Evolutionary conservation across 2,797 vertebrate genomes (phyloP).

Genomic region (Rhinogobio ventralis): DNA sequence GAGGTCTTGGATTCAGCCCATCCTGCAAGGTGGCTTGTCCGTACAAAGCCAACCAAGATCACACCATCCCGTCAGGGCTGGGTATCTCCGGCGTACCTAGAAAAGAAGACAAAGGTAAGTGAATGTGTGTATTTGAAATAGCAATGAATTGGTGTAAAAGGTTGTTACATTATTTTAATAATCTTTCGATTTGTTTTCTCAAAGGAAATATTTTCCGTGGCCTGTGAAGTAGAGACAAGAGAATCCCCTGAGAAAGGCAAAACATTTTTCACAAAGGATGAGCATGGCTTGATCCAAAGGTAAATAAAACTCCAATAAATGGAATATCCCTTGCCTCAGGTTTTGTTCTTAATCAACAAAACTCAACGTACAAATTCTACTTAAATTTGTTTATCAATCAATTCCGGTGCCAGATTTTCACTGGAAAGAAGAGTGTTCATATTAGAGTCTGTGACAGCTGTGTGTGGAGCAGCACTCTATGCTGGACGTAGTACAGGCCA

Average conservation of each 20-base stretch:
- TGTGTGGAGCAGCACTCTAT: too few species aligned
- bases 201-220: constrained; percentile 72
- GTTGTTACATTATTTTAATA: not conserved
- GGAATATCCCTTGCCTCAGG: not conserved
- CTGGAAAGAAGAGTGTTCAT: too few species aligned
- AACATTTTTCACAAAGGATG: constrained; percentile 87
- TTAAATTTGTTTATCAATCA: too few species aligned
- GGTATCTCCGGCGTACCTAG: constrained; percentile 96
- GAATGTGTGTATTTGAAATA: not conserved
- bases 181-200: not conserved
- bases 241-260: constrained; percentile 76
- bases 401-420: too few species aligned
- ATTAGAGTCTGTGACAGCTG: too few species aligned
- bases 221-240: constrained; percentile 66
- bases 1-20: constrained; percentile 94
- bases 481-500: too few species aligned
- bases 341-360: too few species aligned
- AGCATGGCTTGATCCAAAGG: constrained; percentile 89
- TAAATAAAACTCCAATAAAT: constrained; percentile 59
- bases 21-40: constrained; percentile 93
- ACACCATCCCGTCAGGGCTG: constrained; percentile 94
- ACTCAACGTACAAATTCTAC: not conserved
- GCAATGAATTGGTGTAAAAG: not conserved
- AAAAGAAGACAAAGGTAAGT: constrained; percentile 92
- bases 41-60: constrained; percentile 94